A percentile compares a stretch with the other conserved stretches of the same genome.
phyloP scores from a whole-genome alignment of 2,113 vertebrate genomes.

The Lichenostomus cassidix region DNA sequence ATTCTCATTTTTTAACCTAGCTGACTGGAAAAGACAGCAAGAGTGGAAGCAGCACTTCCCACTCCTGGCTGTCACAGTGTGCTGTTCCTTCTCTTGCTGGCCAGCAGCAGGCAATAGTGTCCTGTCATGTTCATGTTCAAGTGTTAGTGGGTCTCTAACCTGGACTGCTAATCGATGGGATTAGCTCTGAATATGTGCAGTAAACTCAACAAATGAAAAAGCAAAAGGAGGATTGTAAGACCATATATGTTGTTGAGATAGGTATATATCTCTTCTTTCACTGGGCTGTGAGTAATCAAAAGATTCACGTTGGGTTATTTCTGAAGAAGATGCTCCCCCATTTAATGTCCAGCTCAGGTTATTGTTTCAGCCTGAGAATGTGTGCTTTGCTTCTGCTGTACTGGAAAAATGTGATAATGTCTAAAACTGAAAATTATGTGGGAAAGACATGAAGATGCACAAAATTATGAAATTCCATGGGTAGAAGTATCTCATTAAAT shows the following conservation, averaged over 20 bases:
- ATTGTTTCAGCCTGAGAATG: background rate
- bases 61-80: background rate
- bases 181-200: background rate
- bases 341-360: background rate
- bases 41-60: background rate
- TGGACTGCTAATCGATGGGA: background rate
- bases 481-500: background rate
- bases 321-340: background rate
- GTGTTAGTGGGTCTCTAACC: background rate
- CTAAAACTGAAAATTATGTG: background rate
- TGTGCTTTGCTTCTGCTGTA: background rate
- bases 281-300: background rate
- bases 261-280: background rate
- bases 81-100: background rate
- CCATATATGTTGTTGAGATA: background rate
- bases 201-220: background rate
- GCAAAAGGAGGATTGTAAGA: background rate
- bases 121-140: background rate
- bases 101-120: background rate
- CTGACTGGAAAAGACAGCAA: background rate
- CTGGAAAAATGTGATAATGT: background rate
- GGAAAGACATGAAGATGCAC: background rate
- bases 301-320: background rate
- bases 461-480: background rate
- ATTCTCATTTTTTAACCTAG: background rate